Evolutionary conservation across 2,797 vertebrate species (phyloP), one percentile per base, ranked within the genome.

Genomic region (Phrynocephalus guinanensis): DNA sequence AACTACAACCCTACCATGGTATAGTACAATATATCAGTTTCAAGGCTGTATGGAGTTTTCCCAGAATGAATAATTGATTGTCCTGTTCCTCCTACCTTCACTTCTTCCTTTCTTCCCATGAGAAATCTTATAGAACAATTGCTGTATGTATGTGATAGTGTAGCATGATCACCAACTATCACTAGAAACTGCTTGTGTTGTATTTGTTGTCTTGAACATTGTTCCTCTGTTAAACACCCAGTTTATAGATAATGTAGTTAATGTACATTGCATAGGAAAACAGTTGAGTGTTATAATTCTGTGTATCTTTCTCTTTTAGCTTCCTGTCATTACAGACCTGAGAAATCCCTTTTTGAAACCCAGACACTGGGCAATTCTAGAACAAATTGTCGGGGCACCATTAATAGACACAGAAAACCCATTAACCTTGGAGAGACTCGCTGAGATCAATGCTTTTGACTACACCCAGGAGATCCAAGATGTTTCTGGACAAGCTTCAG

Each of bases 401-500:
- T 90, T 98, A 77, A 85, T 91, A 56, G 93, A 96, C 7, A 1
- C 89, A 80, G 93, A 96, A 79, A 86, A 95, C 38, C 94, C 97
- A 0, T 93, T 98, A 63, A 96, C 96, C 78, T 86, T 98, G 79
- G 91, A 95, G 11, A 90, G 24, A 85, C 92, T 98, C 86, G 93
- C 96, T 18, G 92, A 97, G 38, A 94, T 97, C 33, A 86, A 88
- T 7, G 90, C 96, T 91, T 98, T 98, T 93, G 94, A 95, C 7
- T 97, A 95, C 93, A 90, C 85, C 83, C 67, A 66, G 18, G 93
- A 97, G 92, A 98, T 98, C 91, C 97, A 97, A 89, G 96, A 98
- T 94, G 93, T 98, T 90, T 98, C 98, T 88, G 97, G 97, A 67
- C 97, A 97, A 92, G 97, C 97, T 26, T 97, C 97, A 70, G 97